A percentile compares a stretch with the other conserved stretches of the same genome.
Evolutionary conservation across 1,140 invertebrate species (phyloP).

Genomic region (Drosophila parvula): DNA sequence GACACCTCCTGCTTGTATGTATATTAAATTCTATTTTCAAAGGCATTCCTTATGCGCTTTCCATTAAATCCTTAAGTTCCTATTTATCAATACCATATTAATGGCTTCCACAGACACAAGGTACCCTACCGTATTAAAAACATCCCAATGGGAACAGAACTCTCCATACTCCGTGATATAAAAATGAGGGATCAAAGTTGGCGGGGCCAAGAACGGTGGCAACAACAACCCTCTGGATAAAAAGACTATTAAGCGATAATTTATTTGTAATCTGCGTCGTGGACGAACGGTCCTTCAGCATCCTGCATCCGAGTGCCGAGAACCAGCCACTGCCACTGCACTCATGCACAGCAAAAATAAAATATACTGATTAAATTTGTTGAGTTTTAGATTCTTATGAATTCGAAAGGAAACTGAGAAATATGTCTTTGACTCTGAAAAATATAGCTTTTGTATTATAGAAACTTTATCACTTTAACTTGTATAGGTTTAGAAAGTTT

Average conservation of each 20-base stretch:
- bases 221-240: constrained; percentile 42
- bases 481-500: too few species aligned
- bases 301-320: constrained; percentile 28
- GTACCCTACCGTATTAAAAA: constrained; percentile 22
- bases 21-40: not conserved
- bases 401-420: not conserved
- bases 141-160: constrained; percentile 12
- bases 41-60: not conserved
- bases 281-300: constrained; percentile 46
- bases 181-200: constrained; percentile 62
- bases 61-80: not conserved
- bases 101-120: not conserved
- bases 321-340: constrained; percentile 18
- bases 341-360: constrained; percentile 7
- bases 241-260: constrained; percentile 81
- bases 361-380: not conserved
- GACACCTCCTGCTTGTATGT: too few species aligned
- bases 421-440: not conserved
- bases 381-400: not conserved
- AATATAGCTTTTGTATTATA: not conserved
- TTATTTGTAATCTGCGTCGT: constrained; percentile 80
- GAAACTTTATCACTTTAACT: not conserved
- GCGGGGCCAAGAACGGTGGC: not conserved
- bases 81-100: not conserved
- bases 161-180: constrained; percentile 33